Evolutionary conservation across 2,113 vertebrate genomes (phyloP).

Genomic region (Thymallus thymallus): DNA sequence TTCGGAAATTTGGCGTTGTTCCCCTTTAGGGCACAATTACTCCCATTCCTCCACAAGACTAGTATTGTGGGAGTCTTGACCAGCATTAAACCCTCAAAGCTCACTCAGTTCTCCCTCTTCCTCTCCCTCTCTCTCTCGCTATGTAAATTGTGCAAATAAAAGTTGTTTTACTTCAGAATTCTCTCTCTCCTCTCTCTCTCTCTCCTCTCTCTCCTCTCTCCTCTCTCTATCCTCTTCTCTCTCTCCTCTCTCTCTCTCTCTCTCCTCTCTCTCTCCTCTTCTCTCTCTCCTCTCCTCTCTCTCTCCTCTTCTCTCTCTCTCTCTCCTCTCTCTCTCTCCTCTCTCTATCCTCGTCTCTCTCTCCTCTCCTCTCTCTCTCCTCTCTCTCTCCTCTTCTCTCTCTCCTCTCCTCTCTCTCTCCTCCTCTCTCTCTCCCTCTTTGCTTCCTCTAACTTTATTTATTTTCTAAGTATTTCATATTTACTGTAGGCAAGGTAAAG

Average conservation of each 20-base stretch:
- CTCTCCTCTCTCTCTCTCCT: not conserved
- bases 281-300: not conserved
- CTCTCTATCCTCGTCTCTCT: too few relatives aligned
- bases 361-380: too few relatives aligned
- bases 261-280: not conserved
- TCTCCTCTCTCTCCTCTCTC: constrained; percentile 4
- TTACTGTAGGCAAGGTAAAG: constrained; percentile 1
- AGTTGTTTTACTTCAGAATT: too few relatives aligned
- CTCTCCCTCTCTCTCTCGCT: too few relatives aligned
- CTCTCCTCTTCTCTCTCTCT: not conserved
- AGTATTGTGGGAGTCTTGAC: not conserved
- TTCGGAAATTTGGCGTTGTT: too few relatives aligned
- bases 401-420: too few relatives aligned
- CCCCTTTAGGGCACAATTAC: constrained; percentile 18
- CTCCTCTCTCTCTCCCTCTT: not conserved
- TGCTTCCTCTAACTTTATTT: not conserved
- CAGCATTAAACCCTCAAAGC: not conserved
- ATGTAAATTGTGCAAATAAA: too few relatives aligned
- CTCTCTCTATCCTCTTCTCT: too few relatives aligned
- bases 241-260: not conserved
- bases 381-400: too few relatives aligned
- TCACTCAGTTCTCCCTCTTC: not conserved
- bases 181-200: not conserved
- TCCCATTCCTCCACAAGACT: constrained; percentile 18
- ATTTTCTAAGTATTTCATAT: constrained; percentile 3